A percentile compares a stretch with the other conserved stretches of the same genome.
These are phyloP conservation scores for Synchiropus splendidus DNA, from an alignment of 2,113 vertebrate species.

Conservation along the genomic window DNA sequence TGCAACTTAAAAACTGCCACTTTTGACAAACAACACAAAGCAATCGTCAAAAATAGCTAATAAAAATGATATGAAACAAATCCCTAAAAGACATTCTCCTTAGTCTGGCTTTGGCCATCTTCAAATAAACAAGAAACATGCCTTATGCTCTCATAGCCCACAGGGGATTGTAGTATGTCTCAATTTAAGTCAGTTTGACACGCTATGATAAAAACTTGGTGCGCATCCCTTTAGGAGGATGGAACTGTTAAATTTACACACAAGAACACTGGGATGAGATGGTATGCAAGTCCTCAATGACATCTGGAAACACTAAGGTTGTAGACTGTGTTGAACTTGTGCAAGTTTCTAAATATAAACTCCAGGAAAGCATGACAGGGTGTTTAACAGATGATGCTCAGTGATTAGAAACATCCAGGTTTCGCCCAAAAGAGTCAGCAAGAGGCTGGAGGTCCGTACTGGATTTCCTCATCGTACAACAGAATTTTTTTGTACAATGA, in stretches of 20 bases:
- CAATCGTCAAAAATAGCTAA: too few relatives aligned
- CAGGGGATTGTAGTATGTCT: constrained; percentile 22
- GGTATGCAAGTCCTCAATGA: constrained; percentile 22
- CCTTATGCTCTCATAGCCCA: constrained; percentile 5
- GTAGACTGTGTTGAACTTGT: constrained; percentile 41
- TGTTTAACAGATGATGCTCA: constrained; percentile 36
- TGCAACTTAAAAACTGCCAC: too few relatives aligned
- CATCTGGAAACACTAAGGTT: constrained; percentile 56
- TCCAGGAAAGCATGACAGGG: constrained; percentile 22
- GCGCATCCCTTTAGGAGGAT: constrained; percentile 15
- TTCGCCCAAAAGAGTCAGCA: constrained; percentile 17
- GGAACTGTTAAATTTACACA: constrained; percentile 20
- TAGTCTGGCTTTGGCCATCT: too few relatives aligned
- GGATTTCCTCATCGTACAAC: too few relatives aligned
- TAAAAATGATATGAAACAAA: too few relatives aligned
- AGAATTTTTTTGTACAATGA: too few relatives aligned
- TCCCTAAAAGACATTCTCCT: too few relatives aligned
- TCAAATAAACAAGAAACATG: constrained; percentile 12
- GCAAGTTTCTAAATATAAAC: constrained; percentile 55
- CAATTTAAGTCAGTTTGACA: constrained; percentile 32
- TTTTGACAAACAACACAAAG: too few relatives aligned
- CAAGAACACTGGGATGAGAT: not conserved
- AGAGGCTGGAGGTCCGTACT: constrained; percentile 11
- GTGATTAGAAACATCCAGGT: constrained; percentile 15
- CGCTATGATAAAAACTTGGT: constrained; percentile 20